Base-by-base conservation (phyloP, 2,797 vertebrate genomes). In the Euphonia xanthogaster region DNA sequence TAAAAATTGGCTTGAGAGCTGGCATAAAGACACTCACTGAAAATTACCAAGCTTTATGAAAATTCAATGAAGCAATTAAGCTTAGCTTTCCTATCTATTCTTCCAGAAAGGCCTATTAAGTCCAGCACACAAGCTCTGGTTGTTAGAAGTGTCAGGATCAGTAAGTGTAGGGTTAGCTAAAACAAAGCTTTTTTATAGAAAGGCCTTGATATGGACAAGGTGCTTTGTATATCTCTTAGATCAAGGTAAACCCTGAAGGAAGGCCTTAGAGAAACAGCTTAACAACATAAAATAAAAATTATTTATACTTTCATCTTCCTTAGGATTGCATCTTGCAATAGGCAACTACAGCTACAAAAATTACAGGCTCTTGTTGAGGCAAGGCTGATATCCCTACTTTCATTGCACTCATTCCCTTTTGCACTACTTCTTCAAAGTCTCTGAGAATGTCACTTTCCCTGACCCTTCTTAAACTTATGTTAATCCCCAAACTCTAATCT, bases 1-100 rank as follows among this genome's bases (percentile, higher is more conserved):
- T 96, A 89, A 94, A 94, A 94, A 85, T 60, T 88, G 91, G 65
- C 72, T 89, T 86, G 75, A 93, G 75, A 81, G 50, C 53, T 51
- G 44, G 51, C 68, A 83, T 80, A 83, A 91, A 96, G 58, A 30
- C 51, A 93, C 63, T 94, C 71, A 57, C 40, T 86, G 79, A 94
- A 95, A 93, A 96, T 88, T 75, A 90, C 51, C 14, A 22, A 88
- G 72, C 55, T 83, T 84, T 82, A 77, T 92, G 53, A 89, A 95
- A 97, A 91, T 65, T 61, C 85, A 93, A 93, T 77, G 54, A 89
- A 83, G 72, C 81, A 80, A 92, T 93, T 79, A 77, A 75, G 40
- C 51, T 92, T 50, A 77, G 54, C 54, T 80, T 93, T 90, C 72
- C 78, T 93, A 74, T 62, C 85, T 92, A 27, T 68, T 10, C 51